Base-by-base conservation (phyloP, 2,888 invertebrate genomes). In the Dyspetes luteomarginatus region DNA sequence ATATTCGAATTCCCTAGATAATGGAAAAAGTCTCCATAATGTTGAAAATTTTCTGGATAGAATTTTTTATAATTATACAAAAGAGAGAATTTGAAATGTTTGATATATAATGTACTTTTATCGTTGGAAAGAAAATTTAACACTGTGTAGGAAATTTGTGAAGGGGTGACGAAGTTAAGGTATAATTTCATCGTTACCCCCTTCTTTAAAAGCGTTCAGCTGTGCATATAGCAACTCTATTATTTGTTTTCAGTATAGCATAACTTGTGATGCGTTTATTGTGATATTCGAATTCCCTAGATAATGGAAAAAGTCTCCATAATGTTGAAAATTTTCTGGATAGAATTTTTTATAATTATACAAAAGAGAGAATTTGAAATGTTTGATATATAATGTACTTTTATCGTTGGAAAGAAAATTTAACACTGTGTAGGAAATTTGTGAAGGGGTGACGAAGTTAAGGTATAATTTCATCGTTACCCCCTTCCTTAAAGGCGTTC, bases 401-500 rank as follows among this genome's bases (percentile, higher is more conserved):
- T 36, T 36, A n/a, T n/a, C n/a, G n/a, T n/a, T n/a, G n/a, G n/a
- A n/a, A n/a, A n/a, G n/a, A n/a, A n/a, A n/a, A n/a, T n/a, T n/a
- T n/a, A n/a, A n/a, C n/a, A n/a, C n/a, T n/a, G n/a, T n/a, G n/a
- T n/a, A n/a, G n/a, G n/a, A n/a, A n/a, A n/a, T n/a, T n/a, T n/a
- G n/a, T n/a, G n/a, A n/a, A n/a, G n/a, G n/a, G n/a, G n/a, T n/a
- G n/a, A n/a, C n/a, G n/a, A n/a, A 26, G 75, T 76, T 72, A 72
- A 72, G 80, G 68, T 65, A 36, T 17, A 12, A 45, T 72, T 58
- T 24, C 41, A 50, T 55, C 52, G 30, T 50, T 28, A 12, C 19
- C 43, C 55, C 68, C 64, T 56, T 68, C 62, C 69, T 28, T 15
- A 15, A 58, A 76, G 48, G 55, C 45, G 48, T 26, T 52, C 24